Base-by-base conservation (phyloP, 2,888 invertebrate genomes). In the Nebria salina region DNA sequence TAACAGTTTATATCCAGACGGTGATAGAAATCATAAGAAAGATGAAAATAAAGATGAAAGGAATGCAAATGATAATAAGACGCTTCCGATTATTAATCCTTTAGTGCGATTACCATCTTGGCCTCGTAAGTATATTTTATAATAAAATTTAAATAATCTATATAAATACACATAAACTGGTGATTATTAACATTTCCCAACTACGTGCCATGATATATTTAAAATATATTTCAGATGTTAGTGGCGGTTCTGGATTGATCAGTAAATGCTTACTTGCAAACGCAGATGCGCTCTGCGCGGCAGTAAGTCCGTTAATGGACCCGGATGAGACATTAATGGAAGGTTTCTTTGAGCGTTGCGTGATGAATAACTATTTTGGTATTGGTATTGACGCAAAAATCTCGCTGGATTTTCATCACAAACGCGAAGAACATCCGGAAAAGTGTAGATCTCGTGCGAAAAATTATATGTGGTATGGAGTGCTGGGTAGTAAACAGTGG, bases 301-400 rank as follows among this genome's bases (percentile, higher is more conserved):
- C 98, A 0, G 98, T 97, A n/a, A 96, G 97, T 82, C 97, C 98
- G 0, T 90, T 98, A 11, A 96, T 98, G 94, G 97, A 97, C 87
- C 96, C 96, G 0, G 97, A 97, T 86, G 96, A 97, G 86, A 95
- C 95, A 0, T 90, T 96, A 1, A 90, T 95, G 87, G 97, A 97
- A 90, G 97, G 97, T 0, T 96, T 95, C 88, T 95, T 95, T 85
- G 98, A 99, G 89, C 94, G 95, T 84, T 97, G 97, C 86, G 98
- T 98, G 1, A 98, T 99, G 98, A 99, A 98, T 89, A 99, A 99
- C 88, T 99, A 99, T 88, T 98, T 98, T 87, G 98, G 98, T 0
- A 98, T 99, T 86, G 98, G 98, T 0, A 96, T 99, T 83, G 98
- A 99, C 90, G 98, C 98, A 0, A 98, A 99, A 89, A 98, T 99